These are phyloP conservation scores for Myotis brandtii DNA, from an alignment of 2,113 vertebrate species.

Conservation along the genomic window DNA sequence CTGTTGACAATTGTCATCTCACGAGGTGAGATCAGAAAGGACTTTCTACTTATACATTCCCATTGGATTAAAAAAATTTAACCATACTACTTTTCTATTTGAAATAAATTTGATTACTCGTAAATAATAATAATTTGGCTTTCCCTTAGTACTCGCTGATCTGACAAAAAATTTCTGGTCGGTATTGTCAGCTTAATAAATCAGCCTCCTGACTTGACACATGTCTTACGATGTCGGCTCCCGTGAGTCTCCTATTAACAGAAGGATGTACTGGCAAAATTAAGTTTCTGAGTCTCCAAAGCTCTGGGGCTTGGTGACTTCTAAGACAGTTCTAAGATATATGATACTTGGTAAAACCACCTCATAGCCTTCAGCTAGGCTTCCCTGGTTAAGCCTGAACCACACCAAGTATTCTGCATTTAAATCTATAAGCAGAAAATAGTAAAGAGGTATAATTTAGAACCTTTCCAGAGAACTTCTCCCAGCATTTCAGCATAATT, in stretches of 20 bases:
- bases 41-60: neutral
- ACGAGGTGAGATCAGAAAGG: neutral
- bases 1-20: neutral
- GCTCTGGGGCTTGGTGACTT: neutral
- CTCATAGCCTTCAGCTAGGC: neutral
- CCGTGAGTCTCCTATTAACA: neutral
- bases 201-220: neutral
- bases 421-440: neutral
- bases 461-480: neutral
- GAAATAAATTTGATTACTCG: neutral
- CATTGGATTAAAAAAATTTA: neutral
- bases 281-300: slow-evolving; percentile 20
- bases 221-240: neutral
- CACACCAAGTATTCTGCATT: neutral
- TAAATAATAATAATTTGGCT: slow-evolving; percentile 36
- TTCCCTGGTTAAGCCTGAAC: slow-evolving; percentile 12
- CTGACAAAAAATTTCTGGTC: neutral
- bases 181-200: neutral
- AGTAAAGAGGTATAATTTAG: neutral
- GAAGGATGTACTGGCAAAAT: slow-evolving; percentile 41
- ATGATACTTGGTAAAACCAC: neutral
- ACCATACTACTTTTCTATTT: neutral
- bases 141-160: slow-evolving; percentile 22
- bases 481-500: slow-evolving; percentile 28
- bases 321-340: neutral